Evolutionary conservation across 2,797 vertebrate species (phyloP), one percentile per base, ranked within the genome.

Genomic region (Heterohyrax brucei): DNA sequence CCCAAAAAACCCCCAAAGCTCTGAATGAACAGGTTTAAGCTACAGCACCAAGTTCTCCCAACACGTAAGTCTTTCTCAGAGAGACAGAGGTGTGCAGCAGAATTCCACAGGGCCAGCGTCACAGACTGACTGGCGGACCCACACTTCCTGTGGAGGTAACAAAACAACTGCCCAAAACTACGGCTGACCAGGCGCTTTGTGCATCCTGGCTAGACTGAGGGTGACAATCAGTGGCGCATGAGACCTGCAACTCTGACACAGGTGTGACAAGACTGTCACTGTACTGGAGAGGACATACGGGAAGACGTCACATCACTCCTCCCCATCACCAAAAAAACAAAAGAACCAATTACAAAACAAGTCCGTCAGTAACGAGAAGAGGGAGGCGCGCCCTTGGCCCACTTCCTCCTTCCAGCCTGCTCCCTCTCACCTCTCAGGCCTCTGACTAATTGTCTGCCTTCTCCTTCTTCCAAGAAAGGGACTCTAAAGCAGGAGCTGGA

Each of bases 331-430:
- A 72, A 83, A 77, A 83, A 88, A 79, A 93, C n/a, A 66, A 80
- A 87, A 53, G 66, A 90, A 68, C 94, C 89, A 94, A 30, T 33
- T n/a, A 72, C 68, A 70, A 77, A 79, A 46, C 7, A 80, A 93
- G 81, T 68, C 78, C 88, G 85, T 22, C 75, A 94, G 75, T 26
- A 85, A 77, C 61, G 21, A 46, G 39, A 24, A 44, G 6, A 18
- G 2, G 14, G 46, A 10, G 61, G 77, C 78, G 93, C 85, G 68
- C 78, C 28, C 75, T 76, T 79, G 79, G n/a, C 87, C 39, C 13
- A 86, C 81, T 90, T 97, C 92, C 85, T 89, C 46, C 30, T 96
- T 95, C 94, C 48, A 91, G 48, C 68, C 59, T 18, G 89, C 33
- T 82, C 89, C 72, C 48, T 72, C 73, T 96, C 46, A 90, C 66